Evolutionary conservation across 2,113 vertebrate species (phyloP).

Genomic region (Pangasianodon hypophthalmus): DNA sequence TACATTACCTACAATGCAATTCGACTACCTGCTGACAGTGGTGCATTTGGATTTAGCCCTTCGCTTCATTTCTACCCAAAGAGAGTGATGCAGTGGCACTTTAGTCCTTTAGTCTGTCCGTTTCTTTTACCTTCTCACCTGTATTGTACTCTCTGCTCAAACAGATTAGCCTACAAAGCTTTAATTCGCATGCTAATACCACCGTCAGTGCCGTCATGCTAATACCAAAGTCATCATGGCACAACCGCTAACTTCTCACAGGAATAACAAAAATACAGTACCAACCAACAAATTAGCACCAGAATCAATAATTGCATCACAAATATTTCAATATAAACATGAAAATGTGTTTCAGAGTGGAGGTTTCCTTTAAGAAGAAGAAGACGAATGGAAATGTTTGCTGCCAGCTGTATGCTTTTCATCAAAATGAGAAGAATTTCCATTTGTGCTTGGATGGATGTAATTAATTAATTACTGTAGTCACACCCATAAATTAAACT

Average conservation of each 20-base stretch:
- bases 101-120: not conserved
- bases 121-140: no score
- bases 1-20: not conserved
- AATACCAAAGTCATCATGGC: no score
- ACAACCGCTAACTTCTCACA: not conserved
- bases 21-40: not conserved
- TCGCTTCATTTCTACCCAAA: not conserved
- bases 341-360: not conserved
- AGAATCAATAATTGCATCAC: not conserved
- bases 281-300: not conserved
- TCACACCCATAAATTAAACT: not conserved
- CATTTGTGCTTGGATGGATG: not conserved
- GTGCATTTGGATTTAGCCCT: not conserved
- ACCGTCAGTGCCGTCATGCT: not conserved
- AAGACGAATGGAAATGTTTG: not conserved
- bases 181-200: no score
- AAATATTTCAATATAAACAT: not conserved
- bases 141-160: no score
- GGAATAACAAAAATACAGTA: not conserved
- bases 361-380: not conserved
- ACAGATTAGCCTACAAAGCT: not conserved
- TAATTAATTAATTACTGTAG: not conserved
- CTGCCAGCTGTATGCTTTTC: not conserved
- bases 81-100: no score
- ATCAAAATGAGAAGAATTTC: not conserved